A percentile compares a stretch with the other conserved stretches of the same genome.
phyloP scores from a whole-genome alignment of 2,113 vertebrate species.

The Myanophis thanlyinensis region DNA sequence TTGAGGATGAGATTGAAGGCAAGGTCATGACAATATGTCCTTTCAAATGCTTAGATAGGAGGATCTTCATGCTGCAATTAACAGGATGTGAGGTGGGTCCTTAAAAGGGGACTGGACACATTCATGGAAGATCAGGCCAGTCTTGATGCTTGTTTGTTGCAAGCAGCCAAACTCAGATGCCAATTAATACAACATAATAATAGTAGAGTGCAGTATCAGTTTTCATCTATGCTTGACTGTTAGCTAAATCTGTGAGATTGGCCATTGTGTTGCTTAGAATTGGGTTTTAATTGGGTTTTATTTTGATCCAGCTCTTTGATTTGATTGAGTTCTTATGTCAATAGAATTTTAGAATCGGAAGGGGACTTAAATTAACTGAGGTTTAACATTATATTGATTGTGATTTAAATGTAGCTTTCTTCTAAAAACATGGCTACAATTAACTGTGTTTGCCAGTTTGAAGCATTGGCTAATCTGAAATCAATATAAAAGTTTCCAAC shows the following conservation, averaged over 20 bases:
- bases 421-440: background rate
- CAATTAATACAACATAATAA: background rate
- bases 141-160: background rate
- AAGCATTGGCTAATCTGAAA: background rate
- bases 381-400: background rate
- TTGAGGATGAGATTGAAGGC: background rate
- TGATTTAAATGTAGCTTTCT: background rate
- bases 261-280: background rate
- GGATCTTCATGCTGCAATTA: background rate
- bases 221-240: background rate
- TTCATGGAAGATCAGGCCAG: background rate
- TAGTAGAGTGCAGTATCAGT: background rate
- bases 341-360: background rate
- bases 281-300: background rate
- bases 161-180: background rate
- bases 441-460: background rate
- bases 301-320: background rate
- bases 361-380: background rate
- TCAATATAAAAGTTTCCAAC: background rate
- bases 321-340: background rate
- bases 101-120: background rate
- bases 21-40: background rate
- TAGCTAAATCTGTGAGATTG: background rate
- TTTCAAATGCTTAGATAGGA: background rate
- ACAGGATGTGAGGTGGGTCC: background rate